Evolutionary conservation across 2,888 invertebrate species (phyloP).

Genomic region (Standfussiana lucernea): DNA sequence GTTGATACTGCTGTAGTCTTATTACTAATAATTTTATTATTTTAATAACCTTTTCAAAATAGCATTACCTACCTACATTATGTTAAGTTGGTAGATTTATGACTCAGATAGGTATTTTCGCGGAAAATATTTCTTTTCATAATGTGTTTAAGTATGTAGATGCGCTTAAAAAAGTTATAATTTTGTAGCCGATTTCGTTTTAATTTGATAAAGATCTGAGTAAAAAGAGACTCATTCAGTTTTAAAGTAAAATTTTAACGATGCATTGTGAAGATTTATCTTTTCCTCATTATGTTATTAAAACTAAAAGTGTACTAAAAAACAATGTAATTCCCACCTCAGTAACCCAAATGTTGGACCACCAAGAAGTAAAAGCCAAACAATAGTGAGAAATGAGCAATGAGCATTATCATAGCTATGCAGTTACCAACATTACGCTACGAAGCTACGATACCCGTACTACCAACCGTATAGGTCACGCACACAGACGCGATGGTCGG

Average conservation of each 20-base stretch:
- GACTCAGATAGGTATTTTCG: not conserved
- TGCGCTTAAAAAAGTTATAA: conserved; percentile 27
- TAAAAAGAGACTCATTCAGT: conserved; percentile 12
- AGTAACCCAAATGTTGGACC: conserved; percentile 40
- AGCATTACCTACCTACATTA: not conserved
- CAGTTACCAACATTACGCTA: conserved; percentile 58
- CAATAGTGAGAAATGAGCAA: conserved; percentile 53
- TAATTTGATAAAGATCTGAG: not conserved
- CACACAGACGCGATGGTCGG: conserved; percentile 76
- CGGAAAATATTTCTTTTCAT: not conserved
- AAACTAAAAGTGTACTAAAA: conserved; percentile 18
- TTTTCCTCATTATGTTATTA: conserved; percentile 26
- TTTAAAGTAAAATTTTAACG: conserved; percentile 20
- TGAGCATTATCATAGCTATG: conserved; percentile 57
- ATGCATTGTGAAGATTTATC: conserved; percentile 37
- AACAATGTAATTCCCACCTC: conserved; percentile 14
- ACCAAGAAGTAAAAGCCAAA: conserved; percentile 39
- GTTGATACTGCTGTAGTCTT: not conserved
- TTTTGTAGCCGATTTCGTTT: conserved; percentile 14
- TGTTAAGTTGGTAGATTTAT: not conserved
- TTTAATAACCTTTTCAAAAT: not conserved
- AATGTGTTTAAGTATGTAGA: not conserved
- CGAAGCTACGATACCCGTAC: conserved; percentile 53
- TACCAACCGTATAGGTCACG: conserved; percentile 77
- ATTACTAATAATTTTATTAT: not conserved